These are phyloP conservation scores for Scaptomyza tumidula DNA, from an alignment of 2,888 invertebrate genomes.

Conservation along the genomic window DNA sequence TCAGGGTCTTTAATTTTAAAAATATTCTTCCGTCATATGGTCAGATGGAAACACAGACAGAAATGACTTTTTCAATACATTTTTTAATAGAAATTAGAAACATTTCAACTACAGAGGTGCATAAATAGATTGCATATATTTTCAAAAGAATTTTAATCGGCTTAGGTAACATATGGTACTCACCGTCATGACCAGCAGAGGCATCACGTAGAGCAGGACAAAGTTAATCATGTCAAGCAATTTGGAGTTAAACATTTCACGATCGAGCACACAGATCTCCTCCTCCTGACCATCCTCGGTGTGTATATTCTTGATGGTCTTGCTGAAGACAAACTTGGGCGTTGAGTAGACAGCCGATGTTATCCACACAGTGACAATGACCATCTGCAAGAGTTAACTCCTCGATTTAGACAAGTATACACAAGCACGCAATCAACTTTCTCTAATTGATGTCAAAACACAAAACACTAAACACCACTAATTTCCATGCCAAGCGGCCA, in stretches of 20 bases:
- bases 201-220: conserved; percentile 92
- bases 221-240: conserved; percentile 93
- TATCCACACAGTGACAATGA: conserved; percentile 92
- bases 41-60: too few relatives aligned
- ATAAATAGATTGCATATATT: too few relatives aligned
- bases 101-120: too few relatives aligned
- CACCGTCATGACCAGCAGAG: conserved; percentile 92
- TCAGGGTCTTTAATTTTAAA: too few relatives aligned
- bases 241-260: conserved; percentile 91
- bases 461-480: conserved; percentile 37
- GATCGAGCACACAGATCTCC: conserved; percentile 89
- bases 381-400: conserved; percentile 86
- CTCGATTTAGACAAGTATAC: conserved; percentile 8
- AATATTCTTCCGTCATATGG: too few relatives aligned
- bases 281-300: conserved; percentile 83
- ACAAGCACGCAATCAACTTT: conserved; percentile 54
- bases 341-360: conserved; percentile 92
- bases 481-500: conserved; percentile 42
- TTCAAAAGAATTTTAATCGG: too few relatives aligned
- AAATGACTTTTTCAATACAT: too few relatives aligned
- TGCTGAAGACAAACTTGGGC: conserved; percentile 93
- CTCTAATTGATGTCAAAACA: conserved; percentile 46
- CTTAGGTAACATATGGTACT: too few relatives aligned
- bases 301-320: conserved; percentile 88
- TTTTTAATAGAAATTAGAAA: too few relatives aligned